These are phyloP conservation scores for Callimorpha dominula DNA, from an alignment of 2,888 invertebrate species.

Conservation along the genomic window DNA sequence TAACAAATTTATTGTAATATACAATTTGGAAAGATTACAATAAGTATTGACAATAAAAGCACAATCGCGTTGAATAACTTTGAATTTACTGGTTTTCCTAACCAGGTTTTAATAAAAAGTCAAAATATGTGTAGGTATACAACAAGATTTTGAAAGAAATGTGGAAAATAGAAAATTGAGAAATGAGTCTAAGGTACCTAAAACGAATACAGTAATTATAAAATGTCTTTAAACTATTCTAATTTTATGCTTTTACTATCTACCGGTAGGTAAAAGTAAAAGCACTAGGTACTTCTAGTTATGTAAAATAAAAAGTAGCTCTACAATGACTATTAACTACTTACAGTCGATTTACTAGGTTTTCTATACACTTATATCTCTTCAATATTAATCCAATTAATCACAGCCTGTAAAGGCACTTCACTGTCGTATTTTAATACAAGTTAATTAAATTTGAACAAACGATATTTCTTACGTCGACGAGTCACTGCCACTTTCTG, in stretches of 20 bases:
- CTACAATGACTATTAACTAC: neutral
- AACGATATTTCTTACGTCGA: neutral
- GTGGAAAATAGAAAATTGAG: neutral
- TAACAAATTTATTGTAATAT: conserved; percentile 42
- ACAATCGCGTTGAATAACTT: conserved; percentile 5
- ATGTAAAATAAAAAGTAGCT: conserved; percentile 12
- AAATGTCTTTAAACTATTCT: conserved; percentile 45
- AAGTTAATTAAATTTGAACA: neutral
- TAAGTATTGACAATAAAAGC: conserved; percentile 20
- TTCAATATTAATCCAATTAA: conserved; percentile 35
- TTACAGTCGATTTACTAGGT: neutral
- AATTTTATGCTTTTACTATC: conserved; percentile 28
- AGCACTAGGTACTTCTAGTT: no score
- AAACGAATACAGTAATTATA: conserved; percentile 15
- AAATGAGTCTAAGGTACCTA: neutral
- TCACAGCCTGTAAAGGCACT: conserved; percentile 53
- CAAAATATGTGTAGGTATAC: neutral
- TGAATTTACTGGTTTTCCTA: neutral
- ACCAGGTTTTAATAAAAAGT: neutral
- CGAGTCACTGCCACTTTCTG: neutral
- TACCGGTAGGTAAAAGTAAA: neutral
- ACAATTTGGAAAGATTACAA: conserved; percentile 46
- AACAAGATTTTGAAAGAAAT: neutral
- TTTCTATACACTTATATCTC: conserved; percentile 18
- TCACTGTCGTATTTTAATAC: conserved; percentile 12